Percentiles rank a stretch among this genome's conserved stretches.
phyloP scores from a whole-genome alignment of 2,113 vertebrate species.

The Paratilapia polleni region DNA sequence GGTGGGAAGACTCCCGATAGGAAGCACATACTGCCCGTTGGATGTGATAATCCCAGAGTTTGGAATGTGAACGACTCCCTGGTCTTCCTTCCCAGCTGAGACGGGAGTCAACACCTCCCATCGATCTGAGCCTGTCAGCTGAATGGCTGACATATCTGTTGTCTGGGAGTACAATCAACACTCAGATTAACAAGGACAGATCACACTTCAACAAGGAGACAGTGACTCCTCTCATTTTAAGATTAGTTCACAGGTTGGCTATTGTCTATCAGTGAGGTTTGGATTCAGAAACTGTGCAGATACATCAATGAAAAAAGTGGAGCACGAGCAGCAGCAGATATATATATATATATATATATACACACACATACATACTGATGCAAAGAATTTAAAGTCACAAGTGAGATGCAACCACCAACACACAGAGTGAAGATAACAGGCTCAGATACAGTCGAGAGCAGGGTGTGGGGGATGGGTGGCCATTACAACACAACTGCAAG shows the following conservation, averaged over 20 bases:
- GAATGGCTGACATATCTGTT: conserved; percentile 93
- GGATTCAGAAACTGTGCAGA: background rate
- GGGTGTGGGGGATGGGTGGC: conserved; percentile 73
- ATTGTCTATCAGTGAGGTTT: background rate
- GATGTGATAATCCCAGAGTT: conserved; percentile 92
- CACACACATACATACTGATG: background rate
- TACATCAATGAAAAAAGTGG: background rate
- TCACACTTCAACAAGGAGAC: background rate
- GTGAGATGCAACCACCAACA: conserved; percentile 11
- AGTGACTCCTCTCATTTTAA: background rate
- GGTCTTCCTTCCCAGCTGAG: conserved; percentile 93
- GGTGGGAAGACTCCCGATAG: conserved; percentile 94
- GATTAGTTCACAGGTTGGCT: conserved; percentile 8
- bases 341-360: no score
- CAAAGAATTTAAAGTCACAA: conserved; percentile 9
- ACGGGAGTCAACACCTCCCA: conserved; percentile 95
- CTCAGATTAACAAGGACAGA: conserved; percentile 22
- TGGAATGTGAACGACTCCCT: conserved; percentile 93
- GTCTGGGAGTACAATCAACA: conserved; percentile 80
- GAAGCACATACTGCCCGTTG: conserved; percentile 97
- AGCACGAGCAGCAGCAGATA: background rate
- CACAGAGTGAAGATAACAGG: conserved; percentile 39
- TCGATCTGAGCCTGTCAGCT: conserved; percentile 92
- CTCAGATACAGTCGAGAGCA: conserved; percentile 43
- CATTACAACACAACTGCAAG: conserved; percentile 54